These are phyloP conservation scores for Arenaria interpres DNA, from an alignment of 2,113 vertebrate genomes.

Conservation along the genomic window DNA sequence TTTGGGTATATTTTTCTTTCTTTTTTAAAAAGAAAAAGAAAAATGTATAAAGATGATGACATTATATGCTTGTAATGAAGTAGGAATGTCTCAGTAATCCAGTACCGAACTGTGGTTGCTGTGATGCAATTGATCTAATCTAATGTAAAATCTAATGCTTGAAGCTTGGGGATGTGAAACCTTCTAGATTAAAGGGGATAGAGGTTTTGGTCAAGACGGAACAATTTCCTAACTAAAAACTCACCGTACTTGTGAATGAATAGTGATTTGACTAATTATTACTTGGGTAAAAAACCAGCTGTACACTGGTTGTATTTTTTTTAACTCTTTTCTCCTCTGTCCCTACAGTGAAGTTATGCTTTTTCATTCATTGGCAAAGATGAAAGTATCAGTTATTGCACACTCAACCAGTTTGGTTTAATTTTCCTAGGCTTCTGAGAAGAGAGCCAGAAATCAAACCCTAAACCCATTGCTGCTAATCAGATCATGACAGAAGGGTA, in stretches of 20 bases:
- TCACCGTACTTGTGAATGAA: background rate
- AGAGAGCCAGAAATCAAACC: background rate
- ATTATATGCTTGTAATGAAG: background rate
- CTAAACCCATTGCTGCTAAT: background rate
- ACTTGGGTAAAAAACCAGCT: background rate
- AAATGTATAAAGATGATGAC: background rate
- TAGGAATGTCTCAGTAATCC: background rate
- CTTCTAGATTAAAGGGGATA: background rate
- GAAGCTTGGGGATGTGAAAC: background rate
- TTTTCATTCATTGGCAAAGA: background rate
- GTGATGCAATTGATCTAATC: background rate
- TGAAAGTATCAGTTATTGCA: background rate
- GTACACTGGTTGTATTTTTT: background rate
- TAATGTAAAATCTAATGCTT: background rate
- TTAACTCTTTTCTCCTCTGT: background rate
- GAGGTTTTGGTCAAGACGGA: background rate
- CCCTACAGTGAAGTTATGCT: background rate
- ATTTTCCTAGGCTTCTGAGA: constrained; percentile 4
- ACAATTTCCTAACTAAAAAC: background rate
- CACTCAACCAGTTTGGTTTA: background rate
- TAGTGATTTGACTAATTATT: background rate
- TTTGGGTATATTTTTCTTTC: background rate
- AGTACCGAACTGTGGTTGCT: background rate
- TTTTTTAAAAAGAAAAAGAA: background rate
- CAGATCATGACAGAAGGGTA: background rate